phyloP scores from a whole-genome alignment of 2,888 invertebrate genomes.

The Callyntrura guangdongensis region DNA sequence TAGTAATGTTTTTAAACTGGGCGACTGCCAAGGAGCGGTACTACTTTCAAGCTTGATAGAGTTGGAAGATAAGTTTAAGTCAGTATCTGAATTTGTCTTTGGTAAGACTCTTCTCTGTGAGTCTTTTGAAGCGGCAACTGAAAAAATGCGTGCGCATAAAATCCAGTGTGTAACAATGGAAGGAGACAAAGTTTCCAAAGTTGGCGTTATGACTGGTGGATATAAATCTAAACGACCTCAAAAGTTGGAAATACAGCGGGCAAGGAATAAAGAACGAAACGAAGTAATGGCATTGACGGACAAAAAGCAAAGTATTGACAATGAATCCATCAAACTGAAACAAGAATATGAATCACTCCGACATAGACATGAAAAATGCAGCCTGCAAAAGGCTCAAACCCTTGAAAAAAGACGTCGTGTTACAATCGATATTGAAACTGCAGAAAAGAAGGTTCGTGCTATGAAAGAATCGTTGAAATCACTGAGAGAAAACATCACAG shows the following conservation, averaged over 20 bases:
- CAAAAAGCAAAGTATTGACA: conserved; percentile 34
- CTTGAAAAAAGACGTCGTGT: not conserved
- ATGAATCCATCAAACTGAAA: not conserved
- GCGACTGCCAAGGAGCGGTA: not conserved
- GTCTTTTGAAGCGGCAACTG: conserved; percentile 86
- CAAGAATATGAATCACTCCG: conserved; percentile 10
- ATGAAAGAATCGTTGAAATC: conserved; percentile 1
- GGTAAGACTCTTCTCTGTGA: conserved; percentile 87
- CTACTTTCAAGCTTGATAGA: conserved; percentile 35
- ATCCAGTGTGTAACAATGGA: conserved; percentile 88
- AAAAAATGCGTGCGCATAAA: conserved; percentile 84
- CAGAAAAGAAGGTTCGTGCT: conserved; percentile 6
- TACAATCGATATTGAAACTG: conserved; percentile 31
- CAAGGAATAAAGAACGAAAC: conserved; percentile 15
- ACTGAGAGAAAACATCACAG: not conserved
- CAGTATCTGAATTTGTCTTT: conserved; percentile 86
- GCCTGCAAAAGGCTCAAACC: not conserved
- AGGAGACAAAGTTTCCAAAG: conserved; percentile 85
- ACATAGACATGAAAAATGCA: conserved; percentile 15
- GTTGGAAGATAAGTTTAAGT: not conserved
- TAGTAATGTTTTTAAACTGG: not conserved
- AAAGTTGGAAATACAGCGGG: conserved; percentile 69
- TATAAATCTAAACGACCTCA: conserved; percentile 29
- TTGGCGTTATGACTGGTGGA: conserved; percentile 81
- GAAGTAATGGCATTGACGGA: not conserved